Conservation (phyloP, 2,888 invertebrate species). For the Drosophila neotestacea region DNA sequence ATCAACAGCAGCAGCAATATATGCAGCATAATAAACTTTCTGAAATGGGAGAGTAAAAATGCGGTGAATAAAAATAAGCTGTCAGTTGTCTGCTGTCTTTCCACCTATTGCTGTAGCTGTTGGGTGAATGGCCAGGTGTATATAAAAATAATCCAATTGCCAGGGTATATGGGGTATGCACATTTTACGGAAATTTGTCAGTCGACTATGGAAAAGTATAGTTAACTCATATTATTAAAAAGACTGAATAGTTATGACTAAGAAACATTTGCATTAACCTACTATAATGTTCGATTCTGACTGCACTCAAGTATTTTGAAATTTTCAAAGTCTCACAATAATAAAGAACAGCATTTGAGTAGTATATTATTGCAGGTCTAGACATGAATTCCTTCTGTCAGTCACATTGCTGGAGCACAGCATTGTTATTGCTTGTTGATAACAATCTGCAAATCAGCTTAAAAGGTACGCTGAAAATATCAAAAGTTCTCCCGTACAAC, state of each 20-base stretch:
- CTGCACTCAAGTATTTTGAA: not conserved
- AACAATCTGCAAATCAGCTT: conserved; percentile 77
- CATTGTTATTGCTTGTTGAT: conserved; percentile 45
- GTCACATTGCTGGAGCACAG: conserved; percentile 9
- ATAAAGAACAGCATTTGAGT: not conserved
- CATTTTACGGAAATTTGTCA: not conserved
- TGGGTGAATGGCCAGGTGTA: conserved; percentile 52
- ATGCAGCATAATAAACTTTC: conserved; percentile 54
- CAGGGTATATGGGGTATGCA: conserved; percentile 34
- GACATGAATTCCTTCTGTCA: conserved; percentile 1
- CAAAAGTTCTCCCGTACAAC: conserved; percentile 49
- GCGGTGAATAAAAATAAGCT: conserved; percentile 61
- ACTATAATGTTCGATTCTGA: not conserved
- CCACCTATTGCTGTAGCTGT: conserved; percentile 14
- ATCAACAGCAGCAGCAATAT: conserved; percentile 8
- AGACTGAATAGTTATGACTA: no score
- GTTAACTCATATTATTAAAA: no score
- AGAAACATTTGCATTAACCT: no score
- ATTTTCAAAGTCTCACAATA: not conserved
- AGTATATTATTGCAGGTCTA: conserved; percentile 18
- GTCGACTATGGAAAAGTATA: no score
- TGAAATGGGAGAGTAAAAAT: conserved; percentile 53
- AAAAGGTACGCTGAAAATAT: conserved; percentile 64
- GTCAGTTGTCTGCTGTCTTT: conserved; percentile 33
- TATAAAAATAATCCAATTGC: conserved; percentile 10